Conservation (phyloP, 2,113 vertebrate genomes). For the Cebidichthys violaceus region DNA sequence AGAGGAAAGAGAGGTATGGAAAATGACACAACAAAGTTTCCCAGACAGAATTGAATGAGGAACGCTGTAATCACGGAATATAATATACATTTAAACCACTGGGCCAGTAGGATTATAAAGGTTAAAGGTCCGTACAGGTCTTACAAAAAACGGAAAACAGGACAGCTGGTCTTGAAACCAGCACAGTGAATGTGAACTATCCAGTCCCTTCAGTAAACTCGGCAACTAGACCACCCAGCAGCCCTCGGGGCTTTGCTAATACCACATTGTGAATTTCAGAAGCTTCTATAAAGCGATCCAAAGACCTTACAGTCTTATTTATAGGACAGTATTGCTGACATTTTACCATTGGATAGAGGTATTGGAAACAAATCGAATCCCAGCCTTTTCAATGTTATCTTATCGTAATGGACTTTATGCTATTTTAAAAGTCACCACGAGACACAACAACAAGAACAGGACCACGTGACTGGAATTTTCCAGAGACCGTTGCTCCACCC, state of each 20-base stretch:
- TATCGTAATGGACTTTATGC: neutral
- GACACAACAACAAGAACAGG: neutral
- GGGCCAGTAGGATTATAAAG: neutral
- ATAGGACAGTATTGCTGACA: neutral
- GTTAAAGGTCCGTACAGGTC: neutral
- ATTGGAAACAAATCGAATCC: neutral
- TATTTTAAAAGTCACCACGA: too few species aligned
- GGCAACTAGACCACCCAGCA: neutral
- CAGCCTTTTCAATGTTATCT: neutral
- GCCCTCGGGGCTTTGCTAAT: neutral
- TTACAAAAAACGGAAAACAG: neutral
- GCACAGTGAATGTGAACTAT: neutral
- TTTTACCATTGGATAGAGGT: neutral
- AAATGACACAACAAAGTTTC: neutral
- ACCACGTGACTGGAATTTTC: slow-evolving; percentile 60
- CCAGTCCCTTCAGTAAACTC: neutral
- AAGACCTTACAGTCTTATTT: neutral
- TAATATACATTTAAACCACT: neutral
- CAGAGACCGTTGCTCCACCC: neutral
- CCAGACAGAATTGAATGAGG: neutral
- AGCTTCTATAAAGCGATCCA: neutral
- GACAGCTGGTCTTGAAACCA: neutral
- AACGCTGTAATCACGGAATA: neutral
- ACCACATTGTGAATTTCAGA: neutral
- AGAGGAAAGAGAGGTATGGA: neutral